A percentile compares a stretch with the other conserved stretches of the same genome.
These are phyloP conservation scores for Pagetopsis macropterus DNA, from an alignment of 2,797 vertebrate species.

Conservation along the genomic window DNA sequence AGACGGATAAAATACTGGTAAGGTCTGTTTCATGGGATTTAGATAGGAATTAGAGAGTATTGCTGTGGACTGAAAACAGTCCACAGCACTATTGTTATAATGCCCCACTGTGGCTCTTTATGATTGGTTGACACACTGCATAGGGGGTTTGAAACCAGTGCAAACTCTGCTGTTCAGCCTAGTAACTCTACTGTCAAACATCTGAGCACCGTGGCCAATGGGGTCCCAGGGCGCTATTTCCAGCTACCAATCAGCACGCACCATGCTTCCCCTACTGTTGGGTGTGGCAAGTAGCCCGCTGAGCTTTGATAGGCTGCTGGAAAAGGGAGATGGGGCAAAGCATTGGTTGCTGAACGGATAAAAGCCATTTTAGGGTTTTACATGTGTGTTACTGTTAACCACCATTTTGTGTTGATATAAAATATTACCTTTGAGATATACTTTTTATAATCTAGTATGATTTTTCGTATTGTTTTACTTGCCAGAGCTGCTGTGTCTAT, in stretches of 20 bases:
- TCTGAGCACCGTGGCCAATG: conserved; percentile 61
- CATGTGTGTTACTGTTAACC: conserved; percentile 34
- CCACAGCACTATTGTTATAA: conserved; percentile 24
- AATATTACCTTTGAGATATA: background rate
- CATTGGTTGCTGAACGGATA: conserved; percentile 57
- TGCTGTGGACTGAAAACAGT: conserved; percentile 15
- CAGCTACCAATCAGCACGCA: conserved; percentile 60
- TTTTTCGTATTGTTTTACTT: background rate
- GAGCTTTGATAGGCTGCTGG: conserved; percentile 59
- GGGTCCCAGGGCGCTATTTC: conserved; percentile 25
- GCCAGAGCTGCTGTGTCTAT: background rate
- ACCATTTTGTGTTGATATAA: conserved; percentile 72
- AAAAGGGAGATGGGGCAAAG: background rate
- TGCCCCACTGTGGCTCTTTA: conserved; percentile 4
- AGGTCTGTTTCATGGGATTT: conserved; percentile 21
- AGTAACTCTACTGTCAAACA: conserved; percentile 67
- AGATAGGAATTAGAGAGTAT: conserved; percentile 9
- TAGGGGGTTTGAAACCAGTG: conserved; percentile 28
- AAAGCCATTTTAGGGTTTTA: conserved; percentile 76
- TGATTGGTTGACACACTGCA: conserved; percentile 56
- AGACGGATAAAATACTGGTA: conserved; percentile 11
- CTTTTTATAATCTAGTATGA: background rate
- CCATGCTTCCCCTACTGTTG: background rate
- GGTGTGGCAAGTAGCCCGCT: conserved; percentile 15
- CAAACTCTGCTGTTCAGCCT: conserved; percentile 67